Evolutionary conservation across 2,113 vertebrate species (phyloP).

Genomic region (Pseudorhombus dupliciocellatus): DNA sequence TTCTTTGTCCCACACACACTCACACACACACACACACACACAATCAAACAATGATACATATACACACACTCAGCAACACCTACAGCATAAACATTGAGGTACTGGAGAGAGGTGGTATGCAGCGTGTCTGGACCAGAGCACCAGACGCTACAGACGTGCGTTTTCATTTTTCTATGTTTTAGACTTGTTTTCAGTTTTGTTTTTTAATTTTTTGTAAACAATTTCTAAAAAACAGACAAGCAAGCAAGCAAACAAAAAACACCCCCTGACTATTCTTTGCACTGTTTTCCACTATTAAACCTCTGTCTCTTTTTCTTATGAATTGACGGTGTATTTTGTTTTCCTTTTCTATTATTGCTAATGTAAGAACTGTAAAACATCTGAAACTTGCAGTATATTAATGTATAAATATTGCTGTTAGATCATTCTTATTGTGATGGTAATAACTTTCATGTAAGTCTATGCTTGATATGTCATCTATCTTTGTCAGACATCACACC

Average conservation of each 20-base stretch:
- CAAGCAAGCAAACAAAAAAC: constrained; percentile 75
- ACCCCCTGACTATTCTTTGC: constrained; percentile 82
- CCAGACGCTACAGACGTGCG: constrained; percentile 79
- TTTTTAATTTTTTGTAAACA: constrained; percentile 77
- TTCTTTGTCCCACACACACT: constrained; percentile 12
- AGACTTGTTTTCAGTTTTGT: constrained; percentile 62
- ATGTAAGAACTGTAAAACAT: constrained; percentile 77
- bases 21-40: constrained; percentile 23
- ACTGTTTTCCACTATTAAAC: constrained; percentile 83
- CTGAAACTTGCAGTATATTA: constrained; percentile 78
- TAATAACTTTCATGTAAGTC: constrained; percentile 73
- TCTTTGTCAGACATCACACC: constrained; percentile 61
- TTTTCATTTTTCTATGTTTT: constrained; percentile 78
- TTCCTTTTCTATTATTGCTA: constrained; percentile 71
- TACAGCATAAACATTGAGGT: constrained; percentile 77
- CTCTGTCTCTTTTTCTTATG: constrained; percentile 84
- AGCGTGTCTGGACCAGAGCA: constrained; percentile 77
- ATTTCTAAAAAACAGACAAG: constrained; percentile 79
- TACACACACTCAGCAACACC: constrained; percentile 35
- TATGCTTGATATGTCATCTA: constrained; percentile 70
- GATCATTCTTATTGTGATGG: constrained; percentile 80
- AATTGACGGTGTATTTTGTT: constrained; percentile 76
- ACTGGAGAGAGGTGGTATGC: constrained; percentile 79
- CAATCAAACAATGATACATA: constrained; percentile 14
- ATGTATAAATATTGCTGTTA: constrained; percentile 79